phyloP scores from a whole-genome alignment of 2,888 invertebrate species.

The Galerucella calmariensis region DNA sequence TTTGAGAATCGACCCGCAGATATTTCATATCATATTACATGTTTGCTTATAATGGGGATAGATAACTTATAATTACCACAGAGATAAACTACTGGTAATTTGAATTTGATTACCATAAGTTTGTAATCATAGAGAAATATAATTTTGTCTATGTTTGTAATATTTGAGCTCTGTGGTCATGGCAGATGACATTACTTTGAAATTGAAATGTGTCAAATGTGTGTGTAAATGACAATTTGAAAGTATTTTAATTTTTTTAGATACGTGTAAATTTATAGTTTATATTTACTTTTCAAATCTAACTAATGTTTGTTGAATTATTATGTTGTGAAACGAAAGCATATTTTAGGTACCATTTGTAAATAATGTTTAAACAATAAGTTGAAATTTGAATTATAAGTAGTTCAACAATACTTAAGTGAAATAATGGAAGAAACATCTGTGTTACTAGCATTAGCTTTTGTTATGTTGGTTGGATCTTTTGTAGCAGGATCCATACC shows the following conservation, averaged over 20 bases:
- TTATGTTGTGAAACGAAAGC: slow-evolving; percentile 53
- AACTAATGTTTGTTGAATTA: slow-evolving; percentile 22
- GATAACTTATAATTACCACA: too few species aligned
- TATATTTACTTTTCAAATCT: slow-evolving; percentile 21
- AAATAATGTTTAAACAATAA: slow-evolving; percentile 40
- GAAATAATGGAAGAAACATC: slow-evolving; percentile 83
- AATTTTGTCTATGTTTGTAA: too few species aligned
- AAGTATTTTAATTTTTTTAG: slow-evolving; percentile 15
- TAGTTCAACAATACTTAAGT: slow-evolving; percentile 43
- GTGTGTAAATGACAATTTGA: neutral
- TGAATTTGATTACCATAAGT: too few species aligned
- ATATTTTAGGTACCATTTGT: slow-evolving; percentile 46
- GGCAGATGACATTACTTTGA: too few species aligned
- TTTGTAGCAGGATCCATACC: slow-evolving; percentile 96
- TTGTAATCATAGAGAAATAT: too few species aligned
- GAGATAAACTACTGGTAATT: too few species aligned
- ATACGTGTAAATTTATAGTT: slow-evolving; percentile 26
- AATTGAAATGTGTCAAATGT: too few species aligned
- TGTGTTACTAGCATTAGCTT: slow-evolving; percentile 82
- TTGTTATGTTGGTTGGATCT: slow-evolving; percentile 96
- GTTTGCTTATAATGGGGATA: too few species aligned
- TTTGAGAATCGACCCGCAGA: too few species aligned
- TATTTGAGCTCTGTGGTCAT: too few species aligned
- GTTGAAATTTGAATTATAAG: slow-evolving; percentile 42
- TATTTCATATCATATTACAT: too few species aligned